Evolutionary conservation across 1,140 invertebrate genomes (phyloP).

Genomic region (Euwallacea fornicatus): DNA sequence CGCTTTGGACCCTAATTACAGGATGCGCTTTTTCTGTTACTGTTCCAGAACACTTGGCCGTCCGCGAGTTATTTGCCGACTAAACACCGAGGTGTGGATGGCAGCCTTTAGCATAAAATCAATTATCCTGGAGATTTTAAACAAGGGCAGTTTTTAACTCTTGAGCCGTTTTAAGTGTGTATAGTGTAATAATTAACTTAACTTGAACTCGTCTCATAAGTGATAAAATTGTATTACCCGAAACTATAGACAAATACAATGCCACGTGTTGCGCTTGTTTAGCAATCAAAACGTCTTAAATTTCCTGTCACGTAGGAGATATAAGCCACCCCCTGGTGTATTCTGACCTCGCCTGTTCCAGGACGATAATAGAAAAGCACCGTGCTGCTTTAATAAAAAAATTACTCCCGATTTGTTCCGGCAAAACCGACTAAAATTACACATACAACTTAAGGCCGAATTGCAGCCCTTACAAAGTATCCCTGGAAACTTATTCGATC

Average conservation of each 20-base stretch:
- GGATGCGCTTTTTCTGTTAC: not conserved
- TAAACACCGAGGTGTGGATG: not conserved
- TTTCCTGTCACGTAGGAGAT: conserved; percentile 28
- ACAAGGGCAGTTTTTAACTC: not conserved
- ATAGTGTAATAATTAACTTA: no score
- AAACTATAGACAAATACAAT: conserved; percentile 11
- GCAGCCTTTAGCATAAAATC: not conserved
- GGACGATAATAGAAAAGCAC: conserved; percentile 23
- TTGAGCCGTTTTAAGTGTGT: not conserved
- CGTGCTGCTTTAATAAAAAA: conserved; percentile 20
- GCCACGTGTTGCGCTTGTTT: conserved; percentile 32
- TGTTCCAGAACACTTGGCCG: not conserved
- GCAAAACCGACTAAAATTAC: not conserved
- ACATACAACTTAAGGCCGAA: not conserved
- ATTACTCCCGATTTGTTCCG: conserved; percentile 1
- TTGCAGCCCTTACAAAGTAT: not conserved
- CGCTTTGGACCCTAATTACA: no score
- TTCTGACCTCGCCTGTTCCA: conserved; percentile 29
- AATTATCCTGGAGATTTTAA: not conserved
- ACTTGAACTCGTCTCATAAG: no score
- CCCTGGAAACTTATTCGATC: not conserved
- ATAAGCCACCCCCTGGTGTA: conserved; percentile 31
- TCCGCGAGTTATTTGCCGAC: not conserved
- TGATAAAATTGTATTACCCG: no score
- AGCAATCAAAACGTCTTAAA: conserved; percentile 22